Percentiles rank a stretch among this genome's conserved stretches.
phyloP scores from a whole-genome alignment of 2,113 vertebrate genomes.

The Anoura caudifer region DNA sequence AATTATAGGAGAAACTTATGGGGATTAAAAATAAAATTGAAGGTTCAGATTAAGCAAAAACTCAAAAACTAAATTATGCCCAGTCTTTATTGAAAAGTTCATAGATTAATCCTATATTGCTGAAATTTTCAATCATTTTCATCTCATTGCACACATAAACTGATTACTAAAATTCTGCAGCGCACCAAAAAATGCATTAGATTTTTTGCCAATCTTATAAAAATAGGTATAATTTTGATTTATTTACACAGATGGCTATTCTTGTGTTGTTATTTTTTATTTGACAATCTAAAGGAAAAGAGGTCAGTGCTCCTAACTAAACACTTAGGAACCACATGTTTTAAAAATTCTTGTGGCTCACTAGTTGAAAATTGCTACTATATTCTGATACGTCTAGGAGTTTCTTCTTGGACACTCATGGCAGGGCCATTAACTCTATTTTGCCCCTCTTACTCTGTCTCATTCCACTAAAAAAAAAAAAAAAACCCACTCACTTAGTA shows the following conservation, averaged over 20 bases:
- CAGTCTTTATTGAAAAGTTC: neutral
- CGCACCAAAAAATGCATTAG: no score
- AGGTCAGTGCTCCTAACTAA: no score
- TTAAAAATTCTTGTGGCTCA: no score
- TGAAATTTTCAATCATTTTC: no score
- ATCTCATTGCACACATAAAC: no score
- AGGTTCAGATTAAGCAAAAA: neutral
- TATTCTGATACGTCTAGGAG: neutral
- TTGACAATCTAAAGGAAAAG: no score
- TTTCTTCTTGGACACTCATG: neutral
- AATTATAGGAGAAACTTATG: neutral
- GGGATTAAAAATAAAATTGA: neutral
- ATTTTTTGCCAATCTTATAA: no score
- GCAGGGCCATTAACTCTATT: neutral
- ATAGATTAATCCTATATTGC: neutral
- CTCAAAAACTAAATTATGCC: neutral
- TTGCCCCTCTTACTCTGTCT: neutral
- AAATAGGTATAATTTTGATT: no score
- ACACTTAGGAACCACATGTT: no score
- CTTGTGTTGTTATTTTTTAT: no score
- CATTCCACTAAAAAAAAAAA: neutral
- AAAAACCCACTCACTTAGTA: neutral
- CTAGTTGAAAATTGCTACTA: neutral
- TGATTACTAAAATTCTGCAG: no score
- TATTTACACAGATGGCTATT: no score